Percentiles rank a stretch among this genome's conserved stretches.
Evolutionary conservation across 2,888 invertebrate species (phyloP).

Genomic region (Tenthredo mesomela): DNA sequence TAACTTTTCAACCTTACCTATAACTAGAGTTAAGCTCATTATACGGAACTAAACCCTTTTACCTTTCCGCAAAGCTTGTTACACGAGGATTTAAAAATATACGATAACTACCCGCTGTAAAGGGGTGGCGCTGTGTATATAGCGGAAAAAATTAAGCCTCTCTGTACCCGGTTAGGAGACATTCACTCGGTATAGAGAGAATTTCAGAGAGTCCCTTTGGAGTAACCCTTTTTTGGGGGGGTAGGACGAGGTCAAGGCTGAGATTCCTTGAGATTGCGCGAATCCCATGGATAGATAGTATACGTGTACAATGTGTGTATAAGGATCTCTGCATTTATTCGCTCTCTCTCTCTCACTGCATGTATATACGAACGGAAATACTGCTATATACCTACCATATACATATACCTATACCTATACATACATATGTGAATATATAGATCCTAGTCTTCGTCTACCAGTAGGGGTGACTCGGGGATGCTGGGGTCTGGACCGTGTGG

Average conservation of each 20-base stretch:
- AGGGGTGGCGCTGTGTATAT: neutral
- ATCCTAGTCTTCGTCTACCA: neutral
- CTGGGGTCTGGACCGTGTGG: constrained; percentile 30
- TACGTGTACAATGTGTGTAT: neutral
- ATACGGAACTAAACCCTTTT: constrained; percentile 36
- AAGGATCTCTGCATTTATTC: constrained; percentile 21
- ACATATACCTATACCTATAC: neutral
- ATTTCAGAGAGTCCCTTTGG: neutral
- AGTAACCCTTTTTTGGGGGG: constrained; percentile 8
- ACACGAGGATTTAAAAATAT: constrained; percentile 33
- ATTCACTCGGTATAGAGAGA: constrained; percentile 3
- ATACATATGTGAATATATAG: neutral
- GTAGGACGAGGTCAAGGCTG: constrained; percentile 21
- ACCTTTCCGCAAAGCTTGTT: constrained; percentile 47
- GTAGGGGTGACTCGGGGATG: constrained; percentile 1
- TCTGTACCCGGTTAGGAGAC: neutral
- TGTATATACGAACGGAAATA: neutral
- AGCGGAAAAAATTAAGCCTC: constrained; percentile 28
- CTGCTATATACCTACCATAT: neutral
- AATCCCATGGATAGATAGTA: constrained; percentile 5
- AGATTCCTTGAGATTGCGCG: constrained; percentile 25
- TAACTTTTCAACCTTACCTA: constrained; percentile 33
- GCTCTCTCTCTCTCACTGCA: too few relatives aligned
- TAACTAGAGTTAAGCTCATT: constrained; percentile 46
- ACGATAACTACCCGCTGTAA: neutral